phyloP scores from a whole-genome alignment of 2,113 vertebrate species.

The Alectura lathami region DNA sequence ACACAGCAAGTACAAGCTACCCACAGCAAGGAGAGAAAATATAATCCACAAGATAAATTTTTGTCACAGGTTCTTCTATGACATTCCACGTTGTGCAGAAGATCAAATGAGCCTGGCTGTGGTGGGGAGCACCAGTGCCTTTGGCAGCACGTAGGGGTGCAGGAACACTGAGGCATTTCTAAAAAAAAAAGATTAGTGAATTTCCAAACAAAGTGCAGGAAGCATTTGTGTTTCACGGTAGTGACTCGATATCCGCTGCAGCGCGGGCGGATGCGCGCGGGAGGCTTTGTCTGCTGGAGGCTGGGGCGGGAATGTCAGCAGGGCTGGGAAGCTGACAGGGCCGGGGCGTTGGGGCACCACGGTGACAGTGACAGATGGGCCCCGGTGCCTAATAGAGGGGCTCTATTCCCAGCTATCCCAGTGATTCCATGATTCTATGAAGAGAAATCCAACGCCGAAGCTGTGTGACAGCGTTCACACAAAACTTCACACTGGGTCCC shows the following conservation, averaged over 20 bases:
- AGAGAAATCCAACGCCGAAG: accelerated
- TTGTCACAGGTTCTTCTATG: neutral
- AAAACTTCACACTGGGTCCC: accelerated
- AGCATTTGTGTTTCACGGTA: neutral
- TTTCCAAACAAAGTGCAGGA: neutral
- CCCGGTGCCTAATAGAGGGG: neutral
- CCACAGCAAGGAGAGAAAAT: neutral
- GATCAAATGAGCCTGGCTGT: accelerated
- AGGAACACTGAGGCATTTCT: accelerated
- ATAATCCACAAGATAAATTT: neutral
- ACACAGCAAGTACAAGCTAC: neutral
- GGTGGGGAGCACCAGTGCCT: neutral
- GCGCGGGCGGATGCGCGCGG: accelerated
- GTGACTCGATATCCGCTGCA: neutral
- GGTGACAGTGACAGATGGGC: neutral
- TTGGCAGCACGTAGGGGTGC: neutral
- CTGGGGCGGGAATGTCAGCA: neutral
- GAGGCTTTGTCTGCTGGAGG: neutral
- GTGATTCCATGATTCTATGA: too few species aligned
- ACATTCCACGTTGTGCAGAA: neutral
- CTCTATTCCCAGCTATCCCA: neutral
- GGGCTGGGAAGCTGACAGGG: neutral
- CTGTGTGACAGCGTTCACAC: accelerated
- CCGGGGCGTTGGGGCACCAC: neutral
- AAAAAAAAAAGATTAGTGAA: neutral